Evolutionary conservation across 2,113 vertebrate species (phyloP).

Genomic region (Atherinomorus stipes): DNA sequence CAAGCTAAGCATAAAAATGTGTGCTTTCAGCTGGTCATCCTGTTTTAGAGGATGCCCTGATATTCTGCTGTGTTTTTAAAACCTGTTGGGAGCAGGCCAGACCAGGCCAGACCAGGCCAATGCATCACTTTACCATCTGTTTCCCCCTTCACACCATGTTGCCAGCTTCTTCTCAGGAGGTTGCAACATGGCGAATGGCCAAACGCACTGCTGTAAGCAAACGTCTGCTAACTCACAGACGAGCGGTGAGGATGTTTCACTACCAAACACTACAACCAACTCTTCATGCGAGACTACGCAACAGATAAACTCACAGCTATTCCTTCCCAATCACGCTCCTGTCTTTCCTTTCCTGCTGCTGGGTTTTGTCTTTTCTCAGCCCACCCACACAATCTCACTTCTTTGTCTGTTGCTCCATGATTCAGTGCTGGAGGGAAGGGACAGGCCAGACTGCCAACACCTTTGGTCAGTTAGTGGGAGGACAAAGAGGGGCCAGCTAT

Average conservation of each 20-base stretch:
- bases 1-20: no score
- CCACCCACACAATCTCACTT: constrained; percentile 39
- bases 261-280: constrained; percentile 26
- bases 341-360: neutral
- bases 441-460: constrained; percentile 21
- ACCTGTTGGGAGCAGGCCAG: neutral
- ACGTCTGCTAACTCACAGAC: constrained; percentile 9
- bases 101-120: neutral
- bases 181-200: constrained; percentile 8
- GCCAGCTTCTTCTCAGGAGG: constrained; percentile 19
- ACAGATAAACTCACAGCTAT: neutral
- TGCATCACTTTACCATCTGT: constrained; percentile 21
- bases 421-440: constrained; percentile 23
- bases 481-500: neutral
- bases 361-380: constrained; percentile 11
- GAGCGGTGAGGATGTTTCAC: constrained; percentile 21
- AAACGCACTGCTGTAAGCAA: constrained; percentile 35
- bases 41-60: no score
- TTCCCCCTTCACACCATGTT: constrained; percentile 4
- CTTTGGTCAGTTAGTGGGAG: constrained; percentile 34
- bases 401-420: constrained; percentile 30
- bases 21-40: no score
- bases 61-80: neutral
- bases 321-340: no score
- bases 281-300: constrained; percentile 38